Conservation (phyloP, 2,113 vertebrate genomes). For the Cettia cetti region DNA sequence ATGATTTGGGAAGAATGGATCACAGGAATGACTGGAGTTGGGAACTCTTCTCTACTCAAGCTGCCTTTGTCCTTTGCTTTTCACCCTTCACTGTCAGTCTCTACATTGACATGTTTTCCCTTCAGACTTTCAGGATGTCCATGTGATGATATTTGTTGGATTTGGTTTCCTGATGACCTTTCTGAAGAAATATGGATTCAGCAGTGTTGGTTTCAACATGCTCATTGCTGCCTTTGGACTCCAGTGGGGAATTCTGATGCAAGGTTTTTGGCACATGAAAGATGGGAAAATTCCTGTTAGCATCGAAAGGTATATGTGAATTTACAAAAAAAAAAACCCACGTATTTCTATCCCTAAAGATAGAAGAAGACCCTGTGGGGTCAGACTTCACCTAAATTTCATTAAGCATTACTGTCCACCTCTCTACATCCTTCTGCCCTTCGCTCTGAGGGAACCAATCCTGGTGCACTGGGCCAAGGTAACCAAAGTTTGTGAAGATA, state of each 20-base stretch:
- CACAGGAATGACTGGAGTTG: not conserved
- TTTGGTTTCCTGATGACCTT: conserved; percentile 99
- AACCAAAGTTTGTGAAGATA: not conserved
- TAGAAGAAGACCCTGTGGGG: not conserved
- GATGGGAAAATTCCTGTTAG: conserved; percentile 69
- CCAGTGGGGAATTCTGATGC: conserved; percentile 88
- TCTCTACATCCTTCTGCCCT: not conserved
- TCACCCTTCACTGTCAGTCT: not conserved
- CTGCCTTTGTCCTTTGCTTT: not conserved
- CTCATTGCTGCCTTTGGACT: conserved; percentile 91
- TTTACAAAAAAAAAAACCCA: not conserved
- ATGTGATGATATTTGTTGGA: conserved; percentile 96
- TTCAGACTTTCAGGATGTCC: conserved; percentile 93
- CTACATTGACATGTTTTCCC: not conserved
- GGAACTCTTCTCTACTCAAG: not conserved
- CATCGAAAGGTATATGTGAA: conserved; percentile 71
- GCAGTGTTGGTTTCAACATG: conserved; percentile 89
- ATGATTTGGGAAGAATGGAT: not conserved
- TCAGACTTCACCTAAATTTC: not conserved
- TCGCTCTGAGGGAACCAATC: not conserved
- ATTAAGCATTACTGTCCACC: not conserved
- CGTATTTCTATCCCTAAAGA: not conserved
- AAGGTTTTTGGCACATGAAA: conserved; percentile 77
- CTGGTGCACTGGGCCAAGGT: not conserved
- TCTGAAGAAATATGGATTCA: conserved; percentile 92